A percentile compares a stretch with the other conserved stretches of the same genome.
These are phyloP conservation scores for Scaptomyza polygonia DNA, from an alignment of 2,888 invertebrate genomes.

Conservation along the genomic window DNA sequence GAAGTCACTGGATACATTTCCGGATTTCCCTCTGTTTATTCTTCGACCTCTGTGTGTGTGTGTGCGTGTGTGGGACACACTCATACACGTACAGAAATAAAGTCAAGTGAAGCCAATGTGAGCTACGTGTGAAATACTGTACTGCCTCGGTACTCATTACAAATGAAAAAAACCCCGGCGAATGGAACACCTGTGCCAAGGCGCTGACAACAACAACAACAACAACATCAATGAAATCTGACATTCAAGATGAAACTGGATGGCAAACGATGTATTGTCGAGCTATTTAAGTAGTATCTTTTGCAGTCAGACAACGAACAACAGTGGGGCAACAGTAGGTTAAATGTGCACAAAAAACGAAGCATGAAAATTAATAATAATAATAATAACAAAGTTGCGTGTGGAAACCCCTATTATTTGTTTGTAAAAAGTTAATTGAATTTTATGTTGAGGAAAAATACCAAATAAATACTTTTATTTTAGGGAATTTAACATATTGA, in stretches of 20 bases:
- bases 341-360: not conserved
- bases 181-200: constrained; percentile 65
- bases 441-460: not conserved
- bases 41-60: constrained; percentile 10
- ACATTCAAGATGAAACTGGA: constrained; percentile 35
- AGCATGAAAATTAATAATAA: not conserved
- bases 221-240: constrained; percentile 12
- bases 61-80: too few species aligned
- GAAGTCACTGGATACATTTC: constrained; percentile 5
- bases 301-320: constrained; percentile 36
- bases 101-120: constrained; percentile 18
- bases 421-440: too few species aligned
- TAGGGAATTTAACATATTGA: too few species aligned
- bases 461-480: not conserved
- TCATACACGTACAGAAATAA: not conserved
- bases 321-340: constrained; percentile 8
- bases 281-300: constrained; percentile 60
- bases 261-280: constrained; percentile 55
- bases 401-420: too few species aligned
- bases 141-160: constrained; percentile 47
- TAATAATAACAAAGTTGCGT: too few species aligned
- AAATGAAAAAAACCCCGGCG: constrained; percentile 31
- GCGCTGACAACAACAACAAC: constrained; percentile 56
- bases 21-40: constrained; percentile 1
- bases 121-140: constrained; percentile 38